These are phyloP conservation scores for Pygocentrus nattereri DNA, from an alignment of 2,797 vertebrate species.

Conservation along the genomic window DNA sequence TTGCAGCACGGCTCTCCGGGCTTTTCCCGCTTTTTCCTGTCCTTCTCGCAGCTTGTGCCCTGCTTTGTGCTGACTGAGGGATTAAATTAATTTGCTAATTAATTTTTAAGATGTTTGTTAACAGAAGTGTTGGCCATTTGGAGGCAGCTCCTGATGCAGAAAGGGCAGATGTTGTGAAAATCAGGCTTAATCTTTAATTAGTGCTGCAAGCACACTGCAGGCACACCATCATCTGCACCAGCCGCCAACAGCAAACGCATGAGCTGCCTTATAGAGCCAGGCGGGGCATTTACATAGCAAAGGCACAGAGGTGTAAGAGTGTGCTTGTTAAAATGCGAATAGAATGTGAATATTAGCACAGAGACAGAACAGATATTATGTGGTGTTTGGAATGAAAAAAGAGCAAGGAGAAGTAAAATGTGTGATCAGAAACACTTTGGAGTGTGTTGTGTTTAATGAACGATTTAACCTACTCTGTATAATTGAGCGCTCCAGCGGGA, in stretches of 20 bases:
- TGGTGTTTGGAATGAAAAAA: too few relatives aligned
- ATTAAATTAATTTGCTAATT: slow-evolving; percentile 53
- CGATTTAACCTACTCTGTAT: too few relatives aligned
- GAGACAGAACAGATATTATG: too few relatives aligned
- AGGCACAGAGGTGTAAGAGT: too few relatives aligned
- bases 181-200: slow-evolving; percentile 45
- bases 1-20: slow-evolving; percentile 53
- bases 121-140: slow-evolving; percentile 35
- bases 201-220: slow-evolving; percentile 9
- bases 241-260: neutral
- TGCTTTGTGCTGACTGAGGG: slow-evolving; percentile 37
- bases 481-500: too few relatives aligned
- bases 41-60: neutral
- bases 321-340: too few relatives aligned
- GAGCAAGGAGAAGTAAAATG: too few relatives aligned
- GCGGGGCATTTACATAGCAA: neutral
- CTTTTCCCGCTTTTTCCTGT: neutral
- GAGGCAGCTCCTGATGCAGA: slow-evolving; percentile 9
- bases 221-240: slow-evolving; percentile 15
- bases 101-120: slow-evolving; percentile 43
- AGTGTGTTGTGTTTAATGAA: too few relatives aligned
- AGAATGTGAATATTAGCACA: too few relatives aligned
- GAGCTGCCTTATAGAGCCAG: neutral
- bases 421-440: neutral
- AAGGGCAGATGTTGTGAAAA: slow-evolving; percentile 39